Conservation (phyloP, 1,140 invertebrate genomes). For the Eriosoma lanigerum region DNA sequence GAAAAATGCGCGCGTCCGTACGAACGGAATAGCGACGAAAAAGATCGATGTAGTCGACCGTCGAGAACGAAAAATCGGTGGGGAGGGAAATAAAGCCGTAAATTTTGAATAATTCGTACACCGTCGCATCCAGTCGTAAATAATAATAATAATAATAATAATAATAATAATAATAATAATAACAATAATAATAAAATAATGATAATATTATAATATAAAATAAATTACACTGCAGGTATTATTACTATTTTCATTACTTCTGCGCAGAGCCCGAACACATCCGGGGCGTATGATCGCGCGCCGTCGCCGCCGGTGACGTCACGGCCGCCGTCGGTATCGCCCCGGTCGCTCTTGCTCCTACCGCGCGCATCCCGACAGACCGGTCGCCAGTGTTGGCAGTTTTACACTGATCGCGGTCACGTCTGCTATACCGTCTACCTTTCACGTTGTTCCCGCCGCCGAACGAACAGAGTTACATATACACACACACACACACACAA, state of each 20-base stretch:
- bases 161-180: background rate
- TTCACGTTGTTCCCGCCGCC: conserved; percentile 2
- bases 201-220: background rate
- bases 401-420: conserved; percentile 44
- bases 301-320: conserved; percentile 34
- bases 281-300: conserved; percentile 31
- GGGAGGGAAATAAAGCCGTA: background rate
- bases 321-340: conserved; percentile 47
- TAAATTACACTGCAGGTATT: background rate
- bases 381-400: conserved; percentile 7
- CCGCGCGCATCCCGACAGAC: background rate
- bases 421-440: background rate
- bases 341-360: conserved; percentile 21
- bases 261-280: conserved; percentile 23
- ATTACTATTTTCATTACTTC: conserved; percentile 7
- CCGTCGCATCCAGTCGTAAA: background rate
- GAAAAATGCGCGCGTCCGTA: background rate
- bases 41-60: background rate
- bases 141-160: background rate
- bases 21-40: background rate
- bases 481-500: background rate
- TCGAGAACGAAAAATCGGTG: background rate
- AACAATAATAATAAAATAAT: background rate
- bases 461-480: background rate
- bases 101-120: background rate